phyloP scores from a whole-genome alignment of 2,888 invertebrate species.

The Pseudolycoriella hygida region DNA sequence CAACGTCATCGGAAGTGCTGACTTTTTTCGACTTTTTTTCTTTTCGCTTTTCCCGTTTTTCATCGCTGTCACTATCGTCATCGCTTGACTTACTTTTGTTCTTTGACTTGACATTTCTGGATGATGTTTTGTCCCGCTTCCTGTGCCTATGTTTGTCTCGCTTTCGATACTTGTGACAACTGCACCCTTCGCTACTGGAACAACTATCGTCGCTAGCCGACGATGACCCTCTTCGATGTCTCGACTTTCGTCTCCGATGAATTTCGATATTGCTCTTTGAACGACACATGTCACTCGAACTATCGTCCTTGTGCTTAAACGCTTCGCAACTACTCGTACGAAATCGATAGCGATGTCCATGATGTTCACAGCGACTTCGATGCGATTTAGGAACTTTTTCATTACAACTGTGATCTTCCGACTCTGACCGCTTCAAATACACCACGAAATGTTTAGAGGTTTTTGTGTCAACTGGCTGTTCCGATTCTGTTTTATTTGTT shows the following conservation, averaged over 20 bases:
- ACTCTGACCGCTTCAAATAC: conserved; percentile 19
- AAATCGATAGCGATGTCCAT: conserved; percentile 20
- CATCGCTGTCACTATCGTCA: conserved; percentile 13
- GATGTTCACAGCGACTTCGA: conserved; percentile 9
- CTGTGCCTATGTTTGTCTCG: conserved; percentile 8
- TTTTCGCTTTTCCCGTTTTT: not conserved
- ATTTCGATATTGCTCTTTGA: conserved; percentile 30
- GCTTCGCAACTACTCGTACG: conserved; percentile 25
- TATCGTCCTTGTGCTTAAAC: conserved; percentile 12
- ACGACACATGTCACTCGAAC: conserved; percentile 23
- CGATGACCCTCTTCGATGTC: conserved; percentile 2
- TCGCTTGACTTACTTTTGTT: conserved; percentile 7
- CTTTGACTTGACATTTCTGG: conserved; percentile 7
- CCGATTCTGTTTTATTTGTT: conserved; percentile 21
- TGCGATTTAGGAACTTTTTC: not conserved
- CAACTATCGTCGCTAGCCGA: conserved; percentile 17
- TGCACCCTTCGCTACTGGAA: conserved; percentile 28
- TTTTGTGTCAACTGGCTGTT: conserved; percentile 16
- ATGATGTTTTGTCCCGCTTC: conserved; percentile 7
- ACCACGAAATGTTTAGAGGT: conserved; percentile 18
- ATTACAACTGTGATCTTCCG: conserved; percentile 16
- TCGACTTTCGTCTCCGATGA: conserved; percentile 17
- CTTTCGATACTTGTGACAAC: conserved; percentile 22
- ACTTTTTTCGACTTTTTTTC: conserved; percentile 1
- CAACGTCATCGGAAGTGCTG: conserved; percentile 10